Evolutionary conservation across 2,888 invertebrate genomes (phyloP), one percentile per base, ranked within the genome.

Genomic region (Ormia ochracea): DNA sequence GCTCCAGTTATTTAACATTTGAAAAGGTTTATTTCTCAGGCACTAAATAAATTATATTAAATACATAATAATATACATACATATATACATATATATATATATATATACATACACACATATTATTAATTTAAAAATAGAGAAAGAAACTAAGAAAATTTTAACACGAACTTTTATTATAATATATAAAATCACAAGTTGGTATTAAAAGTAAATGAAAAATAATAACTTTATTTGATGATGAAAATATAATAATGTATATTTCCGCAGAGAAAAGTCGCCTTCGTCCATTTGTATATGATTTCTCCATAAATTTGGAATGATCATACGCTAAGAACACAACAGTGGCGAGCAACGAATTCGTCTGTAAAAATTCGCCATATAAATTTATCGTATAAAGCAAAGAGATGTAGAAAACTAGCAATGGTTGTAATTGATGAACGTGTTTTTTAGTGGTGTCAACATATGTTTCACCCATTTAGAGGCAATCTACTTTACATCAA

Each of bases 21-120:
- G 59, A 73, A 76, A 78, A 36, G 76, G 63, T 80, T 81, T 77
- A 74, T 81, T 81, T 80, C 80, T 80, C 80, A 80, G 80, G 76
- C 80, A 80, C 73, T 76, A 80, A 68, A 63, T 73, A 68, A 65
- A 69, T 52, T 63, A 79, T 73, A 56, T n/a, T 36, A 33, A 41
- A 45, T 45, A 41, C 41, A 33, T 36, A 43, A 43, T 68, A 43
- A 26, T 38, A 78, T 68, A 6, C 56, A 9, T 4, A 52, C 5
- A 41, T 14, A 23, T 28, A n/a, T n/a, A n/a, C n/a, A 59, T 63
- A 79, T 73, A 56, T 36, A 33, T 50, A 45, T 45, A 41, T 48
- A 33, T 36, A 43, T 50, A 73, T 52, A 26, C 38, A 78, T 68
- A 6, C 56, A 9, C 3, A 52, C 5, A 41, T 14, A 23, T 28